These are phyloP conservation scores for Rhimphoctona megacephalus DNA, from an alignment of 2,888 invertebrate genomes.

Conservation along the genomic window DNA sequence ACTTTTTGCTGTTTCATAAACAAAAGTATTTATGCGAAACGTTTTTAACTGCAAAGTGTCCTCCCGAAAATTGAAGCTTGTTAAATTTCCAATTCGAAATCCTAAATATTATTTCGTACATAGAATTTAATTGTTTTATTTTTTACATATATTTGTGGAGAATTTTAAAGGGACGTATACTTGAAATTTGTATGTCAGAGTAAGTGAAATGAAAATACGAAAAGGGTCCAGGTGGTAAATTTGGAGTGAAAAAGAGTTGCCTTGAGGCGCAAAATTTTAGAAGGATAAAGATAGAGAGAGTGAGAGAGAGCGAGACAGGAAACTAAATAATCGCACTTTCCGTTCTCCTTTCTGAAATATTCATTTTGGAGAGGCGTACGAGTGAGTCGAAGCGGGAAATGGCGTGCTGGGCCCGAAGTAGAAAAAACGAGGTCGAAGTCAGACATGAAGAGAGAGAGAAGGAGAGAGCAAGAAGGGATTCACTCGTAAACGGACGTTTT, in stretches of 20 bases:
- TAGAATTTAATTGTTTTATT: background rate
- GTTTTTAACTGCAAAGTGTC: too few relatives aligned
- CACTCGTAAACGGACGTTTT: conserved; percentile 59
- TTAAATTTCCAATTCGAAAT: background rate
- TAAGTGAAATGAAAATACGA: background rate
- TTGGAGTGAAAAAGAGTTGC: background rate
- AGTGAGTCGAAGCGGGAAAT: conserved; percentile 48
- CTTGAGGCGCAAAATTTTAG: background rate
- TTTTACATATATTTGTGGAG: background rate
- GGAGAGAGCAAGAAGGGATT: conserved; percentile 13
- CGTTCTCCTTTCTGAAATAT: conserved; percentile 48
- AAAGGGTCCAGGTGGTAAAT: background rate
- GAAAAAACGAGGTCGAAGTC: conserved; percentile 30
- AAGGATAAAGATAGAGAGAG: background rate
- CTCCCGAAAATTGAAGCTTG: background rate
- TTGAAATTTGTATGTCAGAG: conserved; percentile 7
- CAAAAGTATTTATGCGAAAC: too few relatives aligned
- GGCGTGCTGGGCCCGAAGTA: conserved; percentile 31
- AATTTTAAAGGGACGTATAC: background rate
- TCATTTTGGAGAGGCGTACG: conserved; percentile 41
- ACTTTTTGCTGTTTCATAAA: too few relatives aligned
- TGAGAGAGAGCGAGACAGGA: conserved; percentile 1
- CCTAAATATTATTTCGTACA: background rate
- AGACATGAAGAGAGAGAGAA: conserved; percentile 37
- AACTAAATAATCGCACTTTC: conserved; percentile 23